Base-by-base conservation (phyloP, 2,797 vertebrate species). In the Otus scops region DNA sequence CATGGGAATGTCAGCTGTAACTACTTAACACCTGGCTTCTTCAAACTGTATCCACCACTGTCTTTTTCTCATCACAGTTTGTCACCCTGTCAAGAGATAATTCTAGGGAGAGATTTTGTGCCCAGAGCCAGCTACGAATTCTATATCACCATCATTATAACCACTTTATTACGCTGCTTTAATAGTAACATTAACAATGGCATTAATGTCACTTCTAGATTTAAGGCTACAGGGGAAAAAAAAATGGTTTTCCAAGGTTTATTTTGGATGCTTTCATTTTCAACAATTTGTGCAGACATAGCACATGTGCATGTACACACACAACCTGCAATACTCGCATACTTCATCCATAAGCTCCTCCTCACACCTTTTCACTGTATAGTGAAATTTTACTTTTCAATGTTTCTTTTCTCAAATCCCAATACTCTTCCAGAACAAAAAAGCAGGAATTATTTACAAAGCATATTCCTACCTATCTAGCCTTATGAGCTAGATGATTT, bases 281-380 rank as follows among this genome's bases (percentile, higher is more conserved):
- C 48, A 63, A 36, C 10, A 38, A 69, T 8, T 38, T 74, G 13
- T 53, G 9, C 10, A 43, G 34, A 23, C 11, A 6, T 1, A 0
- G 3, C 8, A 43, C 17, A 7, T 11, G 18, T 41, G 10, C 1
- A 1, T 1, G 2, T 5, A 34, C 12, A 22, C 23, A 43, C 9
- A 36, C 9, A 34, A 24, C 22, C 32, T 67, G 43, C 27, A 67
- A 24, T 0, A 0, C 22, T 54, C n/a, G 24, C 9, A 23, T 16
- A 28, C 38, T 59, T 74, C 16, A 61, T 24, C 32, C 16, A 9
- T 27, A 30, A 73, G 24, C n/a, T 56, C 30, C 38, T 47, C 47
- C 56, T 53, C 47, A 7, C 10, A 6, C 6, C 23, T 47, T 76
- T 78, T 10, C 15, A 68, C 1, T 3, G 22, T 59, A 19, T 0